A percentile compares a stretch with the other conserved stretches of the same genome.
phyloP scores from a whole-genome alignment of 2,797 vertebrate genomes.

The Brachymystax lenok region DNA sequence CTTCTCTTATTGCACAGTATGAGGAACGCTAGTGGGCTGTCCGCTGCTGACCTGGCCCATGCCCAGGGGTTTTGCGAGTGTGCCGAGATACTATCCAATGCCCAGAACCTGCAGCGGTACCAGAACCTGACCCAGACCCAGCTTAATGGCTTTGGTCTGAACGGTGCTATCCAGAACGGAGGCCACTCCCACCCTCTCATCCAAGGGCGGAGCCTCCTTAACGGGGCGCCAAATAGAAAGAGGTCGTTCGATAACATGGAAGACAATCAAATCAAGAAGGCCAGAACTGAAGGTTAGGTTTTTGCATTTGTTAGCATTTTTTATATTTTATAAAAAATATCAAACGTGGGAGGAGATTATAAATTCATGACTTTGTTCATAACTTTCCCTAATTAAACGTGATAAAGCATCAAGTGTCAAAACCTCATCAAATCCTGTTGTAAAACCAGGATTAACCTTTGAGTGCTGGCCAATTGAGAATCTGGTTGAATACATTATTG shows the following conservation, averaged over 20 bases:
- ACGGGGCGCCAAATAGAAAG: slow-evolving; percentile 87
- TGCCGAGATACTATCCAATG: slow-evolving; percentile 94
- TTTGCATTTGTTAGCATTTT: slow-evolving; percentile 17
- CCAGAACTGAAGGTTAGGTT: slow-evolving; percentile 77
- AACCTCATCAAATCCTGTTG: not conserved
- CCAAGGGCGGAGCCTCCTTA: slow-evolving; percentile 77
- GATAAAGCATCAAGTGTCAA: not conserved
- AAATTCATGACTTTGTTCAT: not conserved
- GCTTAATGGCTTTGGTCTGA: slow-evolving; percentile 82
- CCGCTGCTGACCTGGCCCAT: slow-evolving; percentile 96
- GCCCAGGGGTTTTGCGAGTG: slow-evolving; percentile 98
- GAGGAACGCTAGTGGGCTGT: slow-evolving; percentile 99
- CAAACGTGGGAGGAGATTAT: not conserved
- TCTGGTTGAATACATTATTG: not conserved
- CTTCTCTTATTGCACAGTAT: slow-evolving; percentile 89
- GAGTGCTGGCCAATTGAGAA: not conserved
- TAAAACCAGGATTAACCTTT: not conserved
- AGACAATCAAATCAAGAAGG: slow-evolving; percentile 87
- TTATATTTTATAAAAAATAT: not conserved
- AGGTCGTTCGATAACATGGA: slow-evolving; percentile 88
- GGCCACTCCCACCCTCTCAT: slow-evolving; percentile 73
- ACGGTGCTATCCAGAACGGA: slow-evolving; percentile 81
- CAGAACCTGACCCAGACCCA: slow-evolving; percentile 78
- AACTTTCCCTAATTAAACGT: not conserved
- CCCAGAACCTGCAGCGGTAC: slow-evolving; percentile 88